Base-by-base conservation (phyloP, 2,797 vertebrate genomes). In the Danio choprae region DNA sequence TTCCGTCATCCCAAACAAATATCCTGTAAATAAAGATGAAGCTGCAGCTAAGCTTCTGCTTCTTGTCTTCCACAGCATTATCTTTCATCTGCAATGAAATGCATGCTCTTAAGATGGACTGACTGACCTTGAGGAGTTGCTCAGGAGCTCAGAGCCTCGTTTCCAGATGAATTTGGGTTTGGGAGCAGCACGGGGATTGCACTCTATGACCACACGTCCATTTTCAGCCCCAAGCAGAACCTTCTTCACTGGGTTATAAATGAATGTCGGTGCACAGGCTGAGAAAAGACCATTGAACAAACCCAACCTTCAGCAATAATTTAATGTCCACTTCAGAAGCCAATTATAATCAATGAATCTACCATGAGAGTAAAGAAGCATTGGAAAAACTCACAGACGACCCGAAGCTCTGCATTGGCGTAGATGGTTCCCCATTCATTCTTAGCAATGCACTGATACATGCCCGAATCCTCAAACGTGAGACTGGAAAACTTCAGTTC, bases 391-490 rank as follows among this genome's bases (percentile, higher is more conserved):
- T 94, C 79, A 99, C 98, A 95, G 3, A 98, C 94, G 80, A 99
- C 96, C 81, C 97, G 95, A 81, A 99, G 89, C 85, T 99, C 97
- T 1, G 98, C 98, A 44, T 96, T 99, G 85, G 97, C 96, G 7
- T 99, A 98, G 88, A 98, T 98, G 85, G 93, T 93, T 80, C 98
- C 98, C 58, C 97, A 93, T 0, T 60, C 86, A 76, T 99, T 99
- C 89, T 99, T 96, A n/a, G 97, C 97, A 51, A 99, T 89, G 83
- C 98, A 99, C 77, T 99, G 98, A 88, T 99, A 99, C 96, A 99
- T 99, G 79, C 98, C 97, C 0, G 96, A 96, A 87, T 99, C 95
- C 0, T 95, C 95, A 70, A 97, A 95, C 0, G 94, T 97, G 84
- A 99, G 90, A 5, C 95, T 93, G 84, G 95, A 95, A 62, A 99